phyloP scores from a whole-genome alignment of 2,113 vertebrate species.

The Ciconia stormi region DNA sequence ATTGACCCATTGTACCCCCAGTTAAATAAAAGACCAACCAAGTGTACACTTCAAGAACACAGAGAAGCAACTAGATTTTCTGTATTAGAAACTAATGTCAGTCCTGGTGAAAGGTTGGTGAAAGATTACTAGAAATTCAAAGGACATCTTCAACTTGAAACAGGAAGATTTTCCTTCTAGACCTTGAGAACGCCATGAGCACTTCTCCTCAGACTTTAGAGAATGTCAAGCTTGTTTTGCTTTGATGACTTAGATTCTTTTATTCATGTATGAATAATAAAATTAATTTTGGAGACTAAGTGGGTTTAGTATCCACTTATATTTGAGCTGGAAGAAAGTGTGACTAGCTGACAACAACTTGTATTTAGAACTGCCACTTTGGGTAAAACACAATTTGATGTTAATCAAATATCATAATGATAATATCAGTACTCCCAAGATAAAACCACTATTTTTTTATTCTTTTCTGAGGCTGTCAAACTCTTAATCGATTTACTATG shows the following conservation, averaged over 20 bases:
- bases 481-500: not conserved
- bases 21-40: not conserved
- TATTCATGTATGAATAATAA: not conserved
- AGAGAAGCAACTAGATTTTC: not conserved
- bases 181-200: not conserved
- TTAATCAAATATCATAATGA: not conserved
- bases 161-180: not conserved
- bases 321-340: not conserved
- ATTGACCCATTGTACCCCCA: not conserved
- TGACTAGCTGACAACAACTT: not conserved
- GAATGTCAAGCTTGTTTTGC: not conserved
- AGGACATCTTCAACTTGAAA: not conserved
- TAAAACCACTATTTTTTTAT: not conserved
- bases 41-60: not conserved
- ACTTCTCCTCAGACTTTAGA: not conserved
- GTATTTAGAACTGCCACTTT: not conserved
- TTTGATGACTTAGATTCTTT: not conserved
- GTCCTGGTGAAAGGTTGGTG: not conserved
- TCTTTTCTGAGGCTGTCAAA: not conserved
- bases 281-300: not conserved
- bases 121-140: not conserved
- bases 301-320: not conserved
- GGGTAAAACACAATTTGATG: not conserved
- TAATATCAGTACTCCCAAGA: not conserved
- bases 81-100: not conserved